Base-by-base conservation (phyloP, 2,888 invertebrate species). In the Caenorhabditis sp. region DNA sequence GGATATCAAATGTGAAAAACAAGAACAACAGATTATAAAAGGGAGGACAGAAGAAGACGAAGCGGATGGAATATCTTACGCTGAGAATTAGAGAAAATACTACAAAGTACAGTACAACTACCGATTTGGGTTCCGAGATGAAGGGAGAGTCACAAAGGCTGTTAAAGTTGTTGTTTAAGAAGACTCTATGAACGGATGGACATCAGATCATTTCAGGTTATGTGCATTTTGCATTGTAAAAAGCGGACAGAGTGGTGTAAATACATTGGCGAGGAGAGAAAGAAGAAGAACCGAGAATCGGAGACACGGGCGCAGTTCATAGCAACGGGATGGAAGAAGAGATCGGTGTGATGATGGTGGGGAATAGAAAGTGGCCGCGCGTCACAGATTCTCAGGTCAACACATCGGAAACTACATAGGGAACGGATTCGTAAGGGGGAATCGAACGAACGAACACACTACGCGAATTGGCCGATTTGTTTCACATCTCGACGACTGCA, bases 1-100 rank as follows among this genome's bases (percentile, higher is more conserved):
- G 69, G 76, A 67, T 76, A 76, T 58, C 76, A 67, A 72, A 67
- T 76, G 67, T 76, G 76, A 76, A 76, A 76, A 74, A 67, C 60
- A 67, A 67, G 26, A 55, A 55, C 53, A 55, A 53, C 51, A 18
- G 50, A 1, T 32, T 35, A 4, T 26, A 32, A 32, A 18, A 28
- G 26, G 47, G 26, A 9, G 32, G n/a, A 13, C 5, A 37, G 22
- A 15, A 20, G 32, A 65, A n/a, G n/a, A n/a, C n/a, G n/a, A n/a
- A n/a, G n/a, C n/a, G 18, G 20, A 47, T 26, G 28, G 50, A 55
- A 37, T 22, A 53, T 24, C 15, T 55, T 65, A 51, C 37, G 24
- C 35, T 18, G n/a, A n/a, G 50, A 35, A 26, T 51, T 5, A n/a
- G 22, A 40, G 2, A n/a, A 15, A 47, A 61, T 61, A 61, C 61